These are phyloP conservation scores for Odobenus rosmarus DNA, from an alignment of 2,113 vertebrate species.

Conservation along the genomic window DNA sequence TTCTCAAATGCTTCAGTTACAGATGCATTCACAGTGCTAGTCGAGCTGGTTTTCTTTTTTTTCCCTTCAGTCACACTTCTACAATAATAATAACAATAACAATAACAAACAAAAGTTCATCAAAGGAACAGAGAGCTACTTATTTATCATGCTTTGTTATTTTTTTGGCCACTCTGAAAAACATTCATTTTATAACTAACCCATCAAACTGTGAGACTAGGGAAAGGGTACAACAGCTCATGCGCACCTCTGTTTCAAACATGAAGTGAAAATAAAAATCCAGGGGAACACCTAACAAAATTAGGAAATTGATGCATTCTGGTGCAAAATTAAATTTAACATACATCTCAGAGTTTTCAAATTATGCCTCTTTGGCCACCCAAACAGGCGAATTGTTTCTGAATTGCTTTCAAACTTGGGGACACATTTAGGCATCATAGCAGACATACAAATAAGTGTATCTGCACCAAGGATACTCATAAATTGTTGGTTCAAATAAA, in stretches of 20 bases:
- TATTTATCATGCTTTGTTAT: not conserved
- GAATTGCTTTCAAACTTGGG: conserved; percentile 38
- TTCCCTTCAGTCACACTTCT: not conserved
- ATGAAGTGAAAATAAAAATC: conserved; percentile 20
- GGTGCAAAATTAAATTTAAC: conserved; percentile 23
- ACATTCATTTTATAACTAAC: not conserved
- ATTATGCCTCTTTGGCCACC: not conserved
- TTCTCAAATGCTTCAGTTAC: not conserved
- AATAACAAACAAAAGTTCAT: not conserved
- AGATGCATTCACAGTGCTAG: not conserved
- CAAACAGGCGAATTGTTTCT: conserved; percentile 28
- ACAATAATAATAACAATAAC: not conserved
- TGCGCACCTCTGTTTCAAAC: not conserved
- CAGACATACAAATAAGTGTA: conserved; percentile 16
- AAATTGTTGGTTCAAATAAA: conserved; percentile 52
- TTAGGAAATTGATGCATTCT: not conserved
- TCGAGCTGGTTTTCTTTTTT: not conserved
- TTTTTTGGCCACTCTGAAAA: not conserved
- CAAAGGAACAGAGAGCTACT: not conserved
- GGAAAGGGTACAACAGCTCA: not conserved
- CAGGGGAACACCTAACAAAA: not conserved
- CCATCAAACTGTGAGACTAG: not conserved
- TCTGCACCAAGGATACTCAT: not conserved
- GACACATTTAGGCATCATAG: conserved; percentile 8
- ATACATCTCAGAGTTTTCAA: conserved; percentile 5